Evolutionary conservation across 2,113 vertebrate species (phyloP).

Genomic region (Neodon shergylaensis): DNA sequence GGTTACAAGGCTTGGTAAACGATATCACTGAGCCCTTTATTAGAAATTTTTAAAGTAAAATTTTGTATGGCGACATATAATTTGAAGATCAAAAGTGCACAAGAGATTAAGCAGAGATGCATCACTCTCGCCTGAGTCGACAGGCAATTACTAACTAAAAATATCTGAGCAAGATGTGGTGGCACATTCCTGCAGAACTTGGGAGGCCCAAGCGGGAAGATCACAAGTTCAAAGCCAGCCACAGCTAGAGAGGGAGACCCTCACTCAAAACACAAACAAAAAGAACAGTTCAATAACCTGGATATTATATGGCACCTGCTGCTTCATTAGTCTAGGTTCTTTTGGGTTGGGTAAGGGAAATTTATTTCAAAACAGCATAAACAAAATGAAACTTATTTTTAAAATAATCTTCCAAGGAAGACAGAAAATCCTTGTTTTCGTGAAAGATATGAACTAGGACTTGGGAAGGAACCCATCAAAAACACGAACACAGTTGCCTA

Average conservation of each 20-base stretch:
- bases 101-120: neutral
- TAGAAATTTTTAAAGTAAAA: conserved; percentile 8
- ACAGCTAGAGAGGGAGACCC: neutral
- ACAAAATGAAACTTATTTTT: neutral
- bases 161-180: neutral
- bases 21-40: neutral
- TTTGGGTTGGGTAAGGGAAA: neutral
- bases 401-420: neutral
- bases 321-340: neutral
- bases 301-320: neutral
- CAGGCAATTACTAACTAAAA: neutral
- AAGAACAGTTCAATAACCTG: neutral
- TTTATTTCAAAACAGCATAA: neutral
- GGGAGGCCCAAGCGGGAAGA: neutral
- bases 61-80: neutral
- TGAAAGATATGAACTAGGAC: neutral
- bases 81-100: conserved; percentile 11
- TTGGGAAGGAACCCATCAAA: neutral
- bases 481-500: no score
- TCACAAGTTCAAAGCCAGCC: neutral
- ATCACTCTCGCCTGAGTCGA: neutral
- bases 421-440: neutral
- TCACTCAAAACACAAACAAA: neutral
- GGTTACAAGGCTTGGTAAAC: neutral
- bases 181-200: neutral